phyloP scores from a whole-genome alignment of 2,797 vertebrate species.

The Gephyroberyx darwinii region DNA sequence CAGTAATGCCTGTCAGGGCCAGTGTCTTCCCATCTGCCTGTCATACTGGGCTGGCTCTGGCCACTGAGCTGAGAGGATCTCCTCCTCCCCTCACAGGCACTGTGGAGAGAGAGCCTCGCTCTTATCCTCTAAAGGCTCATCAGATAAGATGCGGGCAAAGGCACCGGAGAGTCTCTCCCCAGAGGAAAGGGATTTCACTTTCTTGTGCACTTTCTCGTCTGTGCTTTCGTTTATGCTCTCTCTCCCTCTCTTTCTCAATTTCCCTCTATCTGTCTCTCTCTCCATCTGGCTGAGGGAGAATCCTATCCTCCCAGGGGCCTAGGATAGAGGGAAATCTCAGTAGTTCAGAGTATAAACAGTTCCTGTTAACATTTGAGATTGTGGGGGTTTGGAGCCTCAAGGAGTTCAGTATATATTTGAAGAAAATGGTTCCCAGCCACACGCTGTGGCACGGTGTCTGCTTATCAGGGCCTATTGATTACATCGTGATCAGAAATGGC shows the following conservation, averaged over 20 bases:
- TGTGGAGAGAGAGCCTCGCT: conserved; percentile 42
- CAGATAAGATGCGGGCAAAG: conserved; percentile 65
- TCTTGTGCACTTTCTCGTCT: conserved; percentile 47
- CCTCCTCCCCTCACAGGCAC: conserved; percentile 28
- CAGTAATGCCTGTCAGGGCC: conserved; percentile 51
- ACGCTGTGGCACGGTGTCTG: conserved; percentile 1
- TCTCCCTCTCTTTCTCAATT: conserved; percentile 24
- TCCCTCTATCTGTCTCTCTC: conserved; percentile 35
- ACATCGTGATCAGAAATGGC: conserved; percentile 23
- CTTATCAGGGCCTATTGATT: conserved; percentile 33
- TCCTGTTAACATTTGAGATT: conserved; percentile 54
- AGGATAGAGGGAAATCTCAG: conserved; percentile 53
- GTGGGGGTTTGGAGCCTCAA: conserved; percentile 32
- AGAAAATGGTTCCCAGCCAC: conserved; percentile 26
- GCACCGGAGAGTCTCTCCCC: conserved; percentile 57
- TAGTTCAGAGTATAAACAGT: conserved; percentile 57
- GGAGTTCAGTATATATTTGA: conserved; percentile 25
- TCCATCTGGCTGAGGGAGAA: conserved; percentile 49
- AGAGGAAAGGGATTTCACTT: conserved; percentile 58
- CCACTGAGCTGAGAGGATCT: conserved; percentile 50
- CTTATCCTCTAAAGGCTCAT: conserved; percentile 65
- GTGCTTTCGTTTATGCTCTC: conserved; percentile 25
- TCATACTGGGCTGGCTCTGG: conserved; percentile 37
- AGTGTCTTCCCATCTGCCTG: conserved; percentile 38
- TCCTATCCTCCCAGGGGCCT: conserved; percentile 49